Base-by-base conservation (phyloP, 2,888 invertebrate species). In the Plemyria rubiginata region DNA sequence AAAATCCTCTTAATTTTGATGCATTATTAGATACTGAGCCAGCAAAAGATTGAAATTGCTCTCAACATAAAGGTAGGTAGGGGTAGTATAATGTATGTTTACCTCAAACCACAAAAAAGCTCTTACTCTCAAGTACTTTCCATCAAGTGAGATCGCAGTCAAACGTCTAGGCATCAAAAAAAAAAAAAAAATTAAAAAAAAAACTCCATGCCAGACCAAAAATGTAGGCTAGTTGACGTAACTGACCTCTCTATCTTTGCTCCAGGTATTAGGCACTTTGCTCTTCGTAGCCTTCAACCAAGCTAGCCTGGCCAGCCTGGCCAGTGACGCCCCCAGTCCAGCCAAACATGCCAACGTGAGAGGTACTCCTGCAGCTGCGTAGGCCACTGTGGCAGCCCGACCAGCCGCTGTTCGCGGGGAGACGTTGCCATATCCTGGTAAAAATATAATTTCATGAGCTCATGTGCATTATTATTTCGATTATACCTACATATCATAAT, bases 341-440 rank as follows among this genome's bases (percentile, higher is more conserved):
- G 97, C 97, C 74, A 98, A 92, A 81, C 97, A 97, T 57, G 98
- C 95, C 73, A 98, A 90, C 93, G 97, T 97, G 60, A 98, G 87
- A 5, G 98, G 98, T 54, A 98, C 97, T 12, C 98, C 98, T 62
- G 98, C 94, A 59, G 97, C 94, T 13, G 98, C 97, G 84, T 98
- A 98, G 43, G 97, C 93, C 78, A 98, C 97, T 4, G 98, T 97
- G 15, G 96, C 95, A 32, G 97, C 94, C 82, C 97, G 96, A 4
- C 98, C 98, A 32, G 95, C 94, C 12, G 96, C 94, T 11, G 98
- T 98, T 73, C 96, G 95, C 0, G 98, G 98, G 2, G 97, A 96
- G 28, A 97, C 94, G 83, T 96, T 96, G 53, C 97, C 97, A 83
- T 97, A 97, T 69, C 98, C 97, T 97, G 84, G 22, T 38, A 7